Percentiles rank a stretch among this genome's conserved stretches.
Evolutionary conservation across 1,140 invertebrate genomes (phyloP).

Genomic region (Drosophila santomea): DNA sequence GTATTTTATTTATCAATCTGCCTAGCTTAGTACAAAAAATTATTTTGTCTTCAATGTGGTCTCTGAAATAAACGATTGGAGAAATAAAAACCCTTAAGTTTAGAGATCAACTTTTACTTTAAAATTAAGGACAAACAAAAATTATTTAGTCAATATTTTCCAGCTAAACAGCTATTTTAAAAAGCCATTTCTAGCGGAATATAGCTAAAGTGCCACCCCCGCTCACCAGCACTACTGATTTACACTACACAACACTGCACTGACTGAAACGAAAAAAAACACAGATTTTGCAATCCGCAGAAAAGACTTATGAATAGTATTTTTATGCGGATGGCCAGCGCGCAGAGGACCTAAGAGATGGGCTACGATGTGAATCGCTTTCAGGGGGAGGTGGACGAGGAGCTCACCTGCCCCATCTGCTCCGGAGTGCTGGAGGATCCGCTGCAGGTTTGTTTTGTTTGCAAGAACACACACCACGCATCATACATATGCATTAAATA

Average conservation of each 20-base stretch:
- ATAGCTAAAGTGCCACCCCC: not conserved
- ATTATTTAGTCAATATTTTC: too few relatives aligned
- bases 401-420: constrained; percentile 93
- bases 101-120: too few relatives aligned
- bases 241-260: constrained; percentile 8
- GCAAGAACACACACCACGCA: constrained; percentile 12
- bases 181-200: not conserved
- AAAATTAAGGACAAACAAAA: too few relatives aligned
- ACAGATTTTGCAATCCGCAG: constrained; percentile 57
- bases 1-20: too few relatives aligned
- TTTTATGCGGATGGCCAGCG: constrained; percentile 43
- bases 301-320: constrained; percentile 26
- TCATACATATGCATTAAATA: constrained; percentile 2
- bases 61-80: too few relatives aligned
- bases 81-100: too few relatives aligned
- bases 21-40: too few relatives aligned
- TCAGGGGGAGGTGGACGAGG: constrained; percentile 92
- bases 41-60: too few relatives aligned
- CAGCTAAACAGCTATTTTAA: too few relatives aligned
- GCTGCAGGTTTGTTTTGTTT: constrained; percentile 87
- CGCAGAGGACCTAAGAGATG: constrained; percentile 86
- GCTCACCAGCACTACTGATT: not conserved
- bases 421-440: constrained; percentile 92
- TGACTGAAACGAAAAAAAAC: constrained; percentile 8
- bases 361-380: constrained; percentile 92